Conservation (phyloP, 2,888 invertebrate genomes). For the Rapana venosa region DNA sequence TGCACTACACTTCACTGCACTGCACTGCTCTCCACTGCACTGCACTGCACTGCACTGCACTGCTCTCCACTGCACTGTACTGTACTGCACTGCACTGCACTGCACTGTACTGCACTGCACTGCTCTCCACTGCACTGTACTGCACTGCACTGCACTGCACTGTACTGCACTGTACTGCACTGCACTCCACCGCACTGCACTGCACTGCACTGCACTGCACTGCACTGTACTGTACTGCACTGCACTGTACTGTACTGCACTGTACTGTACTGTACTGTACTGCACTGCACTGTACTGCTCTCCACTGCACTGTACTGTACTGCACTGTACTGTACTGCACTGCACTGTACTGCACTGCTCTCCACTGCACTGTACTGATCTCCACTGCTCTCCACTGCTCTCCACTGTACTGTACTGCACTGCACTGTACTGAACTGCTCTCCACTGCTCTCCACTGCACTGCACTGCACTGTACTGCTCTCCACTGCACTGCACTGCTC, state of each 20-base stretch:
- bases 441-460: constrained; percentile 3
- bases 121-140: constrained; percentile 11
- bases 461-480: constrained; percentile 14
- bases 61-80: neutral
- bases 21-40: neutral
- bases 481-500: constrained; percentile 8
- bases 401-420: neutral
- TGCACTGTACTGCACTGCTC: neutral
- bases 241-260: constrained; percentile 5
- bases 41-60: neutral
- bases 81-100: constrained; percentile 11
- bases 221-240: constrained; percentile 1
- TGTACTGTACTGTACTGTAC: neutral
- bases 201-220: constrained; percentile 17
- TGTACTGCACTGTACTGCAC: neutral
- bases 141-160: constrained; percentile 8
- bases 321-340: constrained; percentile 10
- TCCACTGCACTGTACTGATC: neutral
- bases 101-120: constrained; percentile 14
- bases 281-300: constrained; percentile 10
- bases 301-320: neutral
- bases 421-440: neutral
- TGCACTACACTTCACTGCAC: constrained; percentile 19
- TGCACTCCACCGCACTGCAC: constrained; percentile 4
- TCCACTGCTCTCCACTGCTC: neutral